phyloP scores from a whole-genome alignment of 1,140 invertebrate species.

The Zophobas morio region DNA sequence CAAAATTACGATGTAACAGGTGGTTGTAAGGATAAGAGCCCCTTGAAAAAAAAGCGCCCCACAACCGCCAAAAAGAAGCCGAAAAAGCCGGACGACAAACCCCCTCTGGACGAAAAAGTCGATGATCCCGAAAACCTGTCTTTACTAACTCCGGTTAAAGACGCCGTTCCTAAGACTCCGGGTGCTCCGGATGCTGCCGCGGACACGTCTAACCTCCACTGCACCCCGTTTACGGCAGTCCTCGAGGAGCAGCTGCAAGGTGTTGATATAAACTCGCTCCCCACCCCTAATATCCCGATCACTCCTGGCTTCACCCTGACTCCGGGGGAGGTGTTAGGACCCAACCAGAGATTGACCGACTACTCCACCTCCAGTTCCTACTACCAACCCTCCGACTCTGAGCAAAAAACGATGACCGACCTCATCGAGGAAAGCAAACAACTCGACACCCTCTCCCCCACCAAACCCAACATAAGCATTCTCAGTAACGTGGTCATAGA shows the following conservation, averaged over 20 bases:
- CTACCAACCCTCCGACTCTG: slow-evolving; percentile 64
- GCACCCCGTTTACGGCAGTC: slow-evolving; percentile 63
- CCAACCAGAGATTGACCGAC: slow-evolving; percentile 58
- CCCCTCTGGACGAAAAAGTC: no score
- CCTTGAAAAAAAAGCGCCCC: background rate
- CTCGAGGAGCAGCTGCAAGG: slow-evolving; percentile 61
- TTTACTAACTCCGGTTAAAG: slow-evolving; percentile 63
- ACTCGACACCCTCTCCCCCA: slow-evolving; percentile 27
- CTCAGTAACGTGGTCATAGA: slow-evolving; percentile 44
- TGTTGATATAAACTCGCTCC: slow-evolving; percentile 56
- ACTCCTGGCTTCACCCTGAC: slow-evolving; percentile 61
- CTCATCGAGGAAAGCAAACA: slow-evolving; percentile 58
- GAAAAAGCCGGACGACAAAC: background rate
- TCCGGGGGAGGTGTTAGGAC: slow-evolving; percentile 44
- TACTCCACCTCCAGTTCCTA: slow-evolving; percentile 63
- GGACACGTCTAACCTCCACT: slow-evolving; percentile 23
- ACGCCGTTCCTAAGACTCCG: slow-evolving; percentile 57
- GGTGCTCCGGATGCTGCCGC: slow-evolving; percentile 31
- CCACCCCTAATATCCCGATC: slow-evolving; percentile 63
- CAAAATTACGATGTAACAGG: no score
- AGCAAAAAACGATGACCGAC: slow-evolving; percentile 62
- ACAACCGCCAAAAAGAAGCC: slow-evolving; percentile 26
- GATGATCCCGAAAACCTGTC: slow-evolving; percentile 19
- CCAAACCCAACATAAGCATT: slow-evolving; percentile 31
- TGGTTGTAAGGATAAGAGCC: background rate